Percentiles rank a stretch among this genome's conserved stretches.
phyloP scores from a whole-genome alignment of 2,888 invertebrate species.

The Oscheius sp. region DNA sequence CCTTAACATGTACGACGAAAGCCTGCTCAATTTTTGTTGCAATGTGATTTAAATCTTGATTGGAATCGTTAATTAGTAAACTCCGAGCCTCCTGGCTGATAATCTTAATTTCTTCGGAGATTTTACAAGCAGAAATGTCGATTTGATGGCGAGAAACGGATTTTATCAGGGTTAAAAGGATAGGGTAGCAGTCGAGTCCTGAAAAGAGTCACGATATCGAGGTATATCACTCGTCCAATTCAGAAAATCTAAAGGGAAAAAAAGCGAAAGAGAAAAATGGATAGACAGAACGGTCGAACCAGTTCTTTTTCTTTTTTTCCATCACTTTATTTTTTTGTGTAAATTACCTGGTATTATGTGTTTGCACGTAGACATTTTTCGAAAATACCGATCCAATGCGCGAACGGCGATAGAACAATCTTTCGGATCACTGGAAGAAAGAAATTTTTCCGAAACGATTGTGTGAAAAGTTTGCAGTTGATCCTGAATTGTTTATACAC shows the following conservation, averaged over 20 bases:
- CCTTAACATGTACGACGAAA: conserved; percentile 62
- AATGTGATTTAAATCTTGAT: conserved; percentile 29
- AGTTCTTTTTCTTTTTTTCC: neutral
- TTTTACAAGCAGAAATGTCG: conserved; percentile 49
- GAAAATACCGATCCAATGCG: conserved; percentile 68
- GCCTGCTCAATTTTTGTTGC: conserved; percentile 57
- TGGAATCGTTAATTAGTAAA: neutral
- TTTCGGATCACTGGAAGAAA: conserved; percentile 51
- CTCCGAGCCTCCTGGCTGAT: conserved; percentile 44
- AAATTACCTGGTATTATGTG: conserved; percentile 42
- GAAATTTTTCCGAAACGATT: conserved; percentile 41
- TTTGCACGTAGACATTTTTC: conserved; percentile 58
- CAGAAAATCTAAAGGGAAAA: too few species aligned
- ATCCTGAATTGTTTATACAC: too few species aligned
- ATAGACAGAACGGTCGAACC: too few species aligned
- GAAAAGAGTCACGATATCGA: too few species aligned
- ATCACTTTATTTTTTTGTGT: neutral
- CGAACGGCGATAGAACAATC: conserved; percentile 66
- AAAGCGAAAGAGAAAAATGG: too few species aligned
- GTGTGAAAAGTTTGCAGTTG: conserved; percentile 42
- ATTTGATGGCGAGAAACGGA: conserved; percentile 61
- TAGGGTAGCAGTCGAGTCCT: conserved; percentile 57
- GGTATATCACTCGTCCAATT: too few species aligned
- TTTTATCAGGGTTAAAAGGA: conserved; percentile 52
- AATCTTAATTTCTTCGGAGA: conserved; percentile 43